Evolutionary conservation across 1,140 invertebrate species (phyloP).

Genomic region (Panagrolaimus sp.): DNA sequence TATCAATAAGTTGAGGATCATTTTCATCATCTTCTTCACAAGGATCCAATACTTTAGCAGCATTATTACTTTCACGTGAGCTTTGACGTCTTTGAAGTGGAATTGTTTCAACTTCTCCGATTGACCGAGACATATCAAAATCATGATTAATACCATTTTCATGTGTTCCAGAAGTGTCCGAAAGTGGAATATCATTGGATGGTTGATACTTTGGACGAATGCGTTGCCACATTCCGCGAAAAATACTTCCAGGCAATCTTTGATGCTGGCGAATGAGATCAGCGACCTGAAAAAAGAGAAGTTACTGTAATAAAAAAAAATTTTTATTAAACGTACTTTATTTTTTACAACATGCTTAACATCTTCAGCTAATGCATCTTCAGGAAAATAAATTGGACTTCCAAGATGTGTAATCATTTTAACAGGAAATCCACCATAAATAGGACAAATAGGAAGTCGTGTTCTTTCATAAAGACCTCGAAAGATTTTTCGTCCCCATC

Average conservation of each 20-base stretch:
- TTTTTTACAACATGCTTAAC: constrained; percentile 41
- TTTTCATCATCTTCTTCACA: constrained; percentile 1
- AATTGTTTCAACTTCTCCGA: neutral
- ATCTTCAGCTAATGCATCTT: constrained; percentile 35
- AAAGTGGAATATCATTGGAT: neutral
- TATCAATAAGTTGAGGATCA: neutral
- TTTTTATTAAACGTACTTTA: constrained; percentile 41
- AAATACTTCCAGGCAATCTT: constrained; percentile 53
- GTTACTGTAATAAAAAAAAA: constrained; percentile 2
- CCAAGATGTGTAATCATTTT: constrained; percentile 68
- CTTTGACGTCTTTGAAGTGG: neutral
- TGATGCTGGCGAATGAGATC: constrained; percentile 52
- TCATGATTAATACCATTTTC: neutral
- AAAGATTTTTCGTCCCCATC: constrained; percentile 67
- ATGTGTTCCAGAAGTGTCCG: neutral
- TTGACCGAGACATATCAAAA: neutral
- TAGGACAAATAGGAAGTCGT: constrained; percentile 80
- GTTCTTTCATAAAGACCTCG: constrained; percentile 71
- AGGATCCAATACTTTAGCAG: neutral
- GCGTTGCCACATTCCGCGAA: constrained; percentile 45
- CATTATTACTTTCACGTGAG: neutral
- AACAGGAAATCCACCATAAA: constrained; percentile 95
- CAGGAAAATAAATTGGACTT: constrained; percentile 36
- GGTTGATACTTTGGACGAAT: constrained; percentile 17
- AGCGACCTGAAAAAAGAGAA: constrained; percentile 28